Evolutionary conservation across 37 sponge, comb jelly and placozoan species (phyloP).

Genomic region (Amphimedon queenslandica): DNA sequence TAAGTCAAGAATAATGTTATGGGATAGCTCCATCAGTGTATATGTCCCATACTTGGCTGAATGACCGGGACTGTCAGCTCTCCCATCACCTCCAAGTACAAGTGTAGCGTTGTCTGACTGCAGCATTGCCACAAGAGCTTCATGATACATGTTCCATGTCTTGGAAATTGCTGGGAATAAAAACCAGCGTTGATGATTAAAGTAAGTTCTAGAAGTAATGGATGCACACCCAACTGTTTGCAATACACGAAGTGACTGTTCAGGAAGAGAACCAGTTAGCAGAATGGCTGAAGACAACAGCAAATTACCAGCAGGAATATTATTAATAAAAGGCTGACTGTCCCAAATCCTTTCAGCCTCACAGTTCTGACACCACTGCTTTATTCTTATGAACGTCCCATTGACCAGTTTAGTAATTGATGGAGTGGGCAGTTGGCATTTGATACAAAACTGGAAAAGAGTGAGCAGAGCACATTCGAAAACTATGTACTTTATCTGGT

Average conservation of each 20-base stretch:
- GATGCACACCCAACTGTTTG: not conserved
- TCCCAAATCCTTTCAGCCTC: conserved; percentile 18
- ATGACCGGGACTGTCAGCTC: conserved; percentile 52
- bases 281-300: conserved; percentile 33
- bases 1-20: conserved; percentile 13
- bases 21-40: conserved; percentile 17
- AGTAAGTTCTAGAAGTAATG: not conserved
- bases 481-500: conserved; percentile 25
- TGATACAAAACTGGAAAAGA: not conserved
- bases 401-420: conserved; percentile 9
- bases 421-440: not conserved
- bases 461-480: not conserved
- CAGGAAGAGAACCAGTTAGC: conserved; percentile 11
- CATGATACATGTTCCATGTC: not conserved
- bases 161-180: not conserved
- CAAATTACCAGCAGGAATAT: conserved; percentile 36
- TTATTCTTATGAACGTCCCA: conserved; percentile 8
- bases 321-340: conserved; percentile 26
- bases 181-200: not conserved
- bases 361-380: not conserved
- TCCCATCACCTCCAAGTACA: conserved; percentile 22
- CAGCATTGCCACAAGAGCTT: not conserved
- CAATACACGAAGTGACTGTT: not conserved
- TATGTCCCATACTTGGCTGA: conserved; percentile 45
- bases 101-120: not conserved